Percentiles rank a stretch among this genome's conserved stretches.
These are phyloP conservation scores for Bos indicus DNA, from an alignment of 2,113 vertebrate genomes.

Conservation along the genomic window DNA sequence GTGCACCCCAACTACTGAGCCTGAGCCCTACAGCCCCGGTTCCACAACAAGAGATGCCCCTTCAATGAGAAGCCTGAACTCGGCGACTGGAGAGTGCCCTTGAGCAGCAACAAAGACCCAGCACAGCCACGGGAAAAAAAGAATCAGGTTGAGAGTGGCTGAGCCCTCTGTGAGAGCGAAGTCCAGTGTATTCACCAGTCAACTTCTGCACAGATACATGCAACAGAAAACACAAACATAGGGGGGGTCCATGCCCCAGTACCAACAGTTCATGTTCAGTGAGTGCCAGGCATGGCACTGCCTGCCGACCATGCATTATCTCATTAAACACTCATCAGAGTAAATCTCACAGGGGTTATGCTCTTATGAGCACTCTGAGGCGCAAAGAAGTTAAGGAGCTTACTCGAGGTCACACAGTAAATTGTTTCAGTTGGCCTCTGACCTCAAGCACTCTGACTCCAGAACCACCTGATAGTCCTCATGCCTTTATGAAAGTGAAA, in stretches of 20 bases:
- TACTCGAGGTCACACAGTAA: neutral
- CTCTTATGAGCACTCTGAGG: neutral
- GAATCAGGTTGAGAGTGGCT: neutral
- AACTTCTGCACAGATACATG: neutral
- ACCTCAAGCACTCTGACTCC: neutral
- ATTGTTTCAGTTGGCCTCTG: neutral
- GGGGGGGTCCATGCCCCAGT: rapidly evolving
- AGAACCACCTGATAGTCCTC: neutral
- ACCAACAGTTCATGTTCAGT: rapidly evolving
- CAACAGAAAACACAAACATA: neutral
- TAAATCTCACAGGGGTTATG: neutral
- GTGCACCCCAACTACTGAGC: neutral
- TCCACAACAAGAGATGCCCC: neutral
- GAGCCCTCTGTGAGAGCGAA: neutral
- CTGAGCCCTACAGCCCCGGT: neutral
- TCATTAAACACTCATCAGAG: neutral
- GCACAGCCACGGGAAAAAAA: neutral
- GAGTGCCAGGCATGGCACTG: neutral
- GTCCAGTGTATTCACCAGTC: neutral
- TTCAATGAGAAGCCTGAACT: neutral
- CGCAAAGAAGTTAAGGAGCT: neutral
- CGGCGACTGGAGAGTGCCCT: neutral
- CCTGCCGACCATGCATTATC: neutral
- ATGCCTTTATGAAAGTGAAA: neutral
- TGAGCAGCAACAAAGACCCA: neutral